Conservation (phyloP, 2,888 invertebrate genomes). For the Folsomia manolachei region DNA sequence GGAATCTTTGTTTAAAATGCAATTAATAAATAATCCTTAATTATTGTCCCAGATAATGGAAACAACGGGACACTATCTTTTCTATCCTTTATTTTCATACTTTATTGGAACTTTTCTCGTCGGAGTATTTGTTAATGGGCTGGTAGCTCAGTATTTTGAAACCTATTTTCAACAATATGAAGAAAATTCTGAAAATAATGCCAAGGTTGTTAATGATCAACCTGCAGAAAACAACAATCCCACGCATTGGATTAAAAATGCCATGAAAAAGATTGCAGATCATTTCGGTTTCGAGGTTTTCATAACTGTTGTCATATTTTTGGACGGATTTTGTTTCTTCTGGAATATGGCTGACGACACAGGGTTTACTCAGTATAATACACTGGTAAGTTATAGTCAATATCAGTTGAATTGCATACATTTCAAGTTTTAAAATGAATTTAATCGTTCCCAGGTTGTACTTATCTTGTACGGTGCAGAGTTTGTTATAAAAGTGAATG, state of each 20-base stretch:
- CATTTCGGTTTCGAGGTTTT: neutral
- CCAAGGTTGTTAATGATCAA: neutral
- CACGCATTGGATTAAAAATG: neutral
- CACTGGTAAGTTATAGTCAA: neutral
- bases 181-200: neutral
- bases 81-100: slow-evolving; percentile 26
- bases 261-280: neutral
- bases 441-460: slow-evolving; percentile 21
- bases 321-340: neutral
- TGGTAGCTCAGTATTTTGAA: slow-evolving; percentile 20
- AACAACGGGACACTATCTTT: slow-evolving; percentile 26
- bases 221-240: neutral
- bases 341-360: neutral
- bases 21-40: neutral
- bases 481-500: slow-evolving; percentile 28
- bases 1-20: neutral
- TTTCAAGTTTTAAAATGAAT: neutral
- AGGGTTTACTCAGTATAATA: neutral
- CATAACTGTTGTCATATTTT: neutral
- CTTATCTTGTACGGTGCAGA: slow-evolving; percentile 26
- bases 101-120: slow-evolving; percentile 33
- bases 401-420: neutral
- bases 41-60: slow-evolving; percentile 14
- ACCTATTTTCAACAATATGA: neutral
- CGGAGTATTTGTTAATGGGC: slow-evolving; percentile 32